A percentile compares a stretch with the other conserved stretches of the same genome.
These are phyloP conservation scores for Lasioglossum lativentre DNA, from an alignment of 2,888 invertebrate genomes.

Conservation along the genomic window DNA sequence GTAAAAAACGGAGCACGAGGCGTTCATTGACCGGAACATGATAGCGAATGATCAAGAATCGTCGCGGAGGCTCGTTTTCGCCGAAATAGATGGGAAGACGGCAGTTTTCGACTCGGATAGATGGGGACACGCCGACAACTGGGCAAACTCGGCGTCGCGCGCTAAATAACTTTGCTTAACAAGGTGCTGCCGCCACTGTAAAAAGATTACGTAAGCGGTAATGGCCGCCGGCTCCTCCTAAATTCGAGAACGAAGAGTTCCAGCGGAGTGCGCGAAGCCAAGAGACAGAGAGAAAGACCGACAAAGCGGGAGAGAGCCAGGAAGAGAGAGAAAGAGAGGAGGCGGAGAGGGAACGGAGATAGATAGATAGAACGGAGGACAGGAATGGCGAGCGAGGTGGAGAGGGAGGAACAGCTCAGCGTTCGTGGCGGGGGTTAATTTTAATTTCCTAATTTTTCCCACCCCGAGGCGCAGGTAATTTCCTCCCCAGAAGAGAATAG, in stretches of 20 bases:
- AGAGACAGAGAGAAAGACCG: conserved; percentile 38
- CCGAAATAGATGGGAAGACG: conserved; percentile 21
- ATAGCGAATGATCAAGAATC: not conserved
- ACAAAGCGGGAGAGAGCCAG: conserved; percentile 37
- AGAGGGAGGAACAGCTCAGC: conserved; percentile 21
- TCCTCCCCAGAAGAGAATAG: conserved; percentile 83
- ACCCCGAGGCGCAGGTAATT: conserved; percentile 80
- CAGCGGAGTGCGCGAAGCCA: conserved; percentile 61
- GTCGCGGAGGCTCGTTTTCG: not conserved
- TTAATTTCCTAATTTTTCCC: conserved; percentile 84
- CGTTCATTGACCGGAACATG: not conserved
- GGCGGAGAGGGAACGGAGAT: conserved; percentile 7
- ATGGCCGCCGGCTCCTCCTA: conserved; percentile 77
- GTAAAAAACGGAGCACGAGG: not conserved
- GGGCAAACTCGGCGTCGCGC: conserved; percentile 58
- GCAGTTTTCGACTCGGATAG: conserved; percentile 20
- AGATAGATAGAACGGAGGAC: conserved; percentile 5
- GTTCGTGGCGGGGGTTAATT: conserved; percentile 79
- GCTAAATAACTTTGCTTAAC: conserved; percentile 77
- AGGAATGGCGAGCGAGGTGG: conserved; percentile 22
- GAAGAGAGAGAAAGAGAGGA: conserved; percentile 35
- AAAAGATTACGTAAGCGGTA: conserved; percentile 77
- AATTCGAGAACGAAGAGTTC: conserved; percentile 76
- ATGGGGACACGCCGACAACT: conserved; percentile 21
- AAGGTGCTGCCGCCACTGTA: conserved; percentile 75